Conservation (phyloP, 2,797 vertebrate species). For the Taenioides sp. region DNA sequence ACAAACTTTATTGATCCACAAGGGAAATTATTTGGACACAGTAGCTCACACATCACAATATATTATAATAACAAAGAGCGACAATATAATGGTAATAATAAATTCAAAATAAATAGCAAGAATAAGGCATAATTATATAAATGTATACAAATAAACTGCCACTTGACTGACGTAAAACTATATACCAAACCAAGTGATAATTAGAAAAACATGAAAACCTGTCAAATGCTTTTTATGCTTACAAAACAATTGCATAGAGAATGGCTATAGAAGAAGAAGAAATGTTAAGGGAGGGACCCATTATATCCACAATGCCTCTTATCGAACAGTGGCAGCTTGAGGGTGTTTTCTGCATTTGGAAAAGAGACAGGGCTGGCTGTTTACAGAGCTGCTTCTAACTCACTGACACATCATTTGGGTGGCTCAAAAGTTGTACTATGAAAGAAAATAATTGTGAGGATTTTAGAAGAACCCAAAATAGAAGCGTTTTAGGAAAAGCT, state of each 20-base stretch:
- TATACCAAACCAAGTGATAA: too few relatives aligned
- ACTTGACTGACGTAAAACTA: too few relatives aligned
- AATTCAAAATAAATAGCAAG: too few relatives aligned
- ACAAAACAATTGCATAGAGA: not conserved
- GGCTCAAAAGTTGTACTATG: not conserved
- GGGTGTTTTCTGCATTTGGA: constrained; percentile 25
- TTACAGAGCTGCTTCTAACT: constrained; percentile 30
- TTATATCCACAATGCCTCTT: constrained; percentile 44
- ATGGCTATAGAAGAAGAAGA: constrained; percentile 14
- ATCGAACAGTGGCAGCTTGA: constrained; percentile 37
- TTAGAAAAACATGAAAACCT: too few relatives aligned
- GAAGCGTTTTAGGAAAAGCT: not conserved
- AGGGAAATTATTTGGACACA: too few relatives aligned
- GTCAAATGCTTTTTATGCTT: too few relatives aligned
- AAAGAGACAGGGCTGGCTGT: constrained; percentile 20
- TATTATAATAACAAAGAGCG: too few relatives aligned
- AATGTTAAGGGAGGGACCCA: constrained; percentile 15
- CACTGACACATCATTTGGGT: not conserved
- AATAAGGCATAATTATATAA: too few relatives aligned
- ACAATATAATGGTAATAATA: too few relatives aligned
- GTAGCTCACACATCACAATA: too few relatives aligned
- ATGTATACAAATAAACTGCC: too few relatives aligned
- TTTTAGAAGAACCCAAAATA: not conserved
- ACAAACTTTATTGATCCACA: too few relatives aligned
- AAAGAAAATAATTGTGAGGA: not conserved